phyloP scores from a whole-genome alignment of 2,888 invertebrate species.

The Chouioia cunea region DNA sequence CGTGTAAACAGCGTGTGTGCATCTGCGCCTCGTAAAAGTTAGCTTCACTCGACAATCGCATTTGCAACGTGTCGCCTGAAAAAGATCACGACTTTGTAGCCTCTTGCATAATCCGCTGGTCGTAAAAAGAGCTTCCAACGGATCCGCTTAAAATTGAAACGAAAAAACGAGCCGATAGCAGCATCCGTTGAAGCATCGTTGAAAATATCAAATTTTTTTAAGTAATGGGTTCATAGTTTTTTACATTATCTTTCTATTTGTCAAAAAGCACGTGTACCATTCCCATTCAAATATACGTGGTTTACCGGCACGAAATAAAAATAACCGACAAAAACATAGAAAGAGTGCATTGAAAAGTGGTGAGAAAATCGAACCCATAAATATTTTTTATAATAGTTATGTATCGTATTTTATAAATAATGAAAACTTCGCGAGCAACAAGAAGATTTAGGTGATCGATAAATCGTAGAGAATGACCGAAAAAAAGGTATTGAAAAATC shows the following conservation, averaged over 20 bases:
- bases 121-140: conserved; percentile 21
- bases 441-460: conserved; percentile 37
- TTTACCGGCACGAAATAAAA: not conserved
- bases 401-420: conserved; percentile 37
- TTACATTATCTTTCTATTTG: too few relatives aligned
- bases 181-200: not conserved
- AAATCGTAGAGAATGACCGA: conserved; percentile 28
- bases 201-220: too few relatives aligned
- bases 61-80: conserved; percentile 31
- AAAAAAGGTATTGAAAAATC: conserved; percentile 15
- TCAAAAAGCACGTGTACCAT: too few relatives aligned
- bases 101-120: conserved; percentile 34
- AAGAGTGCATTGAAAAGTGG: conserved; percentile 10
- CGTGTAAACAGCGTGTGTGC: not conserved
- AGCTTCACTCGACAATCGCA: conserved; percentile 32
- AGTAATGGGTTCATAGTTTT: too few relatives aligned
- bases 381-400: conserved; percentile 2
- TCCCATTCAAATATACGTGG: too few relatives aligned
- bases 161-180: not conserved
- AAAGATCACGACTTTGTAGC: not conserved
- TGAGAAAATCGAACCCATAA: conserved; percentile 39
- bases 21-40: conserved; percentile 47
- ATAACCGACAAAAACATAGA: not conserved
- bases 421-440: not conserved
- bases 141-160: conserved; percentile 19